Conservation (phyloP, 2,888 invertebrate species). For the Embidobia sp. region DNA sequence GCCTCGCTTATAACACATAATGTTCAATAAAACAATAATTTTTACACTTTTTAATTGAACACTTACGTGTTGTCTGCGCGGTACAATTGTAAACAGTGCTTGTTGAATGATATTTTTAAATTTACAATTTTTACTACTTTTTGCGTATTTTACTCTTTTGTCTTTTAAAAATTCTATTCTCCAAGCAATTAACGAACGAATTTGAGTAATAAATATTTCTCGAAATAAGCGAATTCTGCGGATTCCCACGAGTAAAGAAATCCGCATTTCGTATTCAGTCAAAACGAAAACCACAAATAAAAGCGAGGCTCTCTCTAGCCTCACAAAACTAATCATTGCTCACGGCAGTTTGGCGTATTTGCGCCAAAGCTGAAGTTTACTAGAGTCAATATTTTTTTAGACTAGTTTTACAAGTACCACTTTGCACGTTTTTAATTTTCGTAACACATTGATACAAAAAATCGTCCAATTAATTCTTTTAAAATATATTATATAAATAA, state of each 20-base stretch:
- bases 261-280: conserved; percentile 19
- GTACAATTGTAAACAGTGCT: no score
- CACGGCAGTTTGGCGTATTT: conserved; percentile 34
- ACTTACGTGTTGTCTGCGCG: neutral
- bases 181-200: no score
- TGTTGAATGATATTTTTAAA: no score
- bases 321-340: conserved; percentile 34
- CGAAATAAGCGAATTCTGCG: conserved; percentile 28
- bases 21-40: conserved; percentile 25
- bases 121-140: no score
- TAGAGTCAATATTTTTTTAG: conserved; percentile 15
- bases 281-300: conserved; percentile 24
- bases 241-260: conserved; percentile 22
- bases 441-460: no score
- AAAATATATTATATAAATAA: no score
- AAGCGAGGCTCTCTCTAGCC: no score
- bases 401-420: no score
- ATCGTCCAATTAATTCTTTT: no score
- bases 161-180: no score
- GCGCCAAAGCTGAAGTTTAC: conserved; percentile 21
- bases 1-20: conserved; percentile 55
- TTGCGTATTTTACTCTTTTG: no score
- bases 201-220: conserved; percentile 30
- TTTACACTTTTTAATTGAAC: conserved; percentile 41
- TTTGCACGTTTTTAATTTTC: no score